Evolutionary conservation across 2,113 vertebrate species (phyloP), one percentile per base, ranked within the genome.

Genomic region (Notiomystis cincta): DNA sequence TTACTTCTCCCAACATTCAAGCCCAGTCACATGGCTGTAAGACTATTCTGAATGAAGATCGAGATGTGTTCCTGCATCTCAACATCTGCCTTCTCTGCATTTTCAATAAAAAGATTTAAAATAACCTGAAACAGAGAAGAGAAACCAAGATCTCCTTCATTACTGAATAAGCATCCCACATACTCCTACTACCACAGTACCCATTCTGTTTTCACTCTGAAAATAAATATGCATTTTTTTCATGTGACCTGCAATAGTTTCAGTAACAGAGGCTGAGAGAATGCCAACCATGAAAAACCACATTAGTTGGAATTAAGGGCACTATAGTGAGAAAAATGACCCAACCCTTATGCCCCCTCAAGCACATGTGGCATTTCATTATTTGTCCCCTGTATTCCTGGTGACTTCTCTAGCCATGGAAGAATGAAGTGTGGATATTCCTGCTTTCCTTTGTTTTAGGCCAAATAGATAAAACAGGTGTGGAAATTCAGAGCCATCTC

Each of bases 381-480:
- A 15, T 65, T 86, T 65, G 27, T 16, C 5, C 53, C 15, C 40
- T 44, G 5, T 66, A 44, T 45, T 88, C 15, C 28, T 50, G 25
- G 33, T 77, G 15, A 69, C 7, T 40, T 65, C 19, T 77, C 6
- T 61, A 87, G 65, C 20, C 20, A 50, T 10, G 7, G 15, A 77
- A 76, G 37, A 80, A 27, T 65, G 7, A 90, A 80, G 3, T 0
- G 2, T 69, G 37, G 18, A 44, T 5, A 18, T 44, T 22, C 1
- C 13, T 47, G 4, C 1, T 18, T 19, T n/a, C 20, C 5, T 61
- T 62, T 60, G 10, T 35, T 67, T 83, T 22, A 65, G 3, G 13
- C 3, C 7, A 0, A 0, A 40, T 7, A 56, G 28, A 40, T 37
- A 80, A 72, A 69, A 76, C 7, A 79, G 3, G 13, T 56, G 31